Evolutionary conservation across 2,888 invertebrate genomes (phyloP).

Genomic region (Palloptera scutellata): DNA sequence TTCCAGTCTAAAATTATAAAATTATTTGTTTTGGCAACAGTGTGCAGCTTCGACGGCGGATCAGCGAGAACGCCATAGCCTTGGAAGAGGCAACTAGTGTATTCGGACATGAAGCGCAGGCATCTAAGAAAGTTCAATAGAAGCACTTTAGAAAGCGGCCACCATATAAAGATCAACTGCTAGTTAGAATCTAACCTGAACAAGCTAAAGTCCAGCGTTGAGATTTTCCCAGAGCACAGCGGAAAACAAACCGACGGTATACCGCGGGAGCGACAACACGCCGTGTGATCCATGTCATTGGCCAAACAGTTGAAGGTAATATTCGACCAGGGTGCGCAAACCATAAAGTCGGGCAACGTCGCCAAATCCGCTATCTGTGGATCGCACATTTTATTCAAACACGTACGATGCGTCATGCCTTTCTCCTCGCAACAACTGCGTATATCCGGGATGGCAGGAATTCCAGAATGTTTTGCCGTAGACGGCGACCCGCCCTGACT

Average conservation of each 20-base stretch:
- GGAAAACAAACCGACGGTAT: conserved; percentile 79
- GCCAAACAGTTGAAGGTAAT: conserved; percentile 82
- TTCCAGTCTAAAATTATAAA: conserved; percentile 84
- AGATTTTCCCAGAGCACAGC: conserved; percentile 81
- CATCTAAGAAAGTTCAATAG: conserved; percentile 66
- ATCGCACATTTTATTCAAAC: conserved; percentile 82
- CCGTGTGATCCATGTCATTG: conserved; percentile 82
- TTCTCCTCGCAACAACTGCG: conserved; percentile 75
- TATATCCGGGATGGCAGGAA: conserved; percentile 79
- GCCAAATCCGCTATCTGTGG: conserved; percentile 69
- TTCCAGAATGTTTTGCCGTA: conserved; percentile 65
- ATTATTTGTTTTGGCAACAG: conserved; percentile 77
- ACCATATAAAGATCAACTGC: neutral
- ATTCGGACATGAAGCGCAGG: conserved; percentile 81
- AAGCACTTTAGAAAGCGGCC: neutral
- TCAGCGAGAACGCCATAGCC: conserved; percentile 85
- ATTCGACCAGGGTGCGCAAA: conserved; percentile 87
- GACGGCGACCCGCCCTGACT: conserved; percentile 57
- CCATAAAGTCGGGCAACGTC: conserved; percentile 79
- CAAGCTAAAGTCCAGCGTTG: conserved; percentile 79
- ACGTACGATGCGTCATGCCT: conserved; percentile 78
- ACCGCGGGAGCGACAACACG: conserved; percentile 79
- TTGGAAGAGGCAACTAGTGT: conserved; percentile 82
- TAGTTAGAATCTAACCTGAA: conserved; percentile 74
- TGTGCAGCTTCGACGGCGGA: conserved; percentile 73